phyloP scores from a whole-genome alignment of 2,113 vertebrate species.

The Ictalurus punctatus region DNA sequence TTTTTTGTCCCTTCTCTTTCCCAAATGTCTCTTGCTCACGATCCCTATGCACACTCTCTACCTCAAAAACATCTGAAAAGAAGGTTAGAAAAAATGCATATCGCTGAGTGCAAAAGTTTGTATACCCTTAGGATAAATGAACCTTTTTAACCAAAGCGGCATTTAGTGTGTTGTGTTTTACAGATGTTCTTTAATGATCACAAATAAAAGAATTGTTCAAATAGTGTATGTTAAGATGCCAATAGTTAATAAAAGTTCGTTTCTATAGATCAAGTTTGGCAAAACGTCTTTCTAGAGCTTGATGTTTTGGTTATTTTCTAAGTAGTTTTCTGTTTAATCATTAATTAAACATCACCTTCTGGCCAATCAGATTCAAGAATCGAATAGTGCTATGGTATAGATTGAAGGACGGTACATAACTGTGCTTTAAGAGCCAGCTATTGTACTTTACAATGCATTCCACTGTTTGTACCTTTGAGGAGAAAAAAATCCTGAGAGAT shows the following conservation, averaged over 20 bases:
- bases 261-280: not conserved
- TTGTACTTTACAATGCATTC: not conserved
- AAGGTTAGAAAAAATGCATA: conserved; percentile 7
- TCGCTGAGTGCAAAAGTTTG: not conserved
- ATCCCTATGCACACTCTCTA: not conserved
- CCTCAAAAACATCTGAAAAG: conserved; percentile 2
- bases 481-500: conserved; percentile 1
- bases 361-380: not conserved
- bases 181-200: not conserved
- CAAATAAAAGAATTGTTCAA: not conserved
- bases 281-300: not conserved
- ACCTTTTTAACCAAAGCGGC: not conserved
- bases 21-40: conserved; percentile 11
- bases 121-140: not conserved
- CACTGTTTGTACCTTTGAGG: not conserved
- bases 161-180: not conserved
- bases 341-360: not conserved
- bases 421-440: not conserved
- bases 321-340: not conserved
- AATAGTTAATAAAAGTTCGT: not conserved
- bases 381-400: not conserved
- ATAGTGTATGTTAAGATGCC: not conserved
- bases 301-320: not conserved
- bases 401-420: not conserved
- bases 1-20: not conserved